Conservation (phyloP, 2,113 vertebrate species). For the rat (Rattus norvegicus) region GRCr8 NC_086021.1:106038501-106039000, state of each 20-base stretch:
- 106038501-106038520: fast-evolving
- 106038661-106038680: too few species aligned
- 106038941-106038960: neutral
- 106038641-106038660: neutral
- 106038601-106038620: too few species aligned
- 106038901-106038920: neutral
- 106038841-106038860: neutral
- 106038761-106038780: neutral
- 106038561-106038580: neutral
- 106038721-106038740: fast-evolving
- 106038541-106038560: neutral
- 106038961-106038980: slow-evolving; percentile 18
- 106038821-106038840: neutral
- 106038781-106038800: neutral
- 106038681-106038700: neutral
- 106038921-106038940: neutral
- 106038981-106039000: neutral
- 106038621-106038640: too few species aligned
- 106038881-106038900: neutral
- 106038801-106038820: neutral
- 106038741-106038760: neutral
- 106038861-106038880: neutral
- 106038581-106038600: neutral
- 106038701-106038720: neutral
- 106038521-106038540: neutral